Percentiles rank a stretch among this genome's conserved stretches.
Conservation (phyloP, 1,140 invertebrate species). For the Ditylenchus dipsaci region DNA sequence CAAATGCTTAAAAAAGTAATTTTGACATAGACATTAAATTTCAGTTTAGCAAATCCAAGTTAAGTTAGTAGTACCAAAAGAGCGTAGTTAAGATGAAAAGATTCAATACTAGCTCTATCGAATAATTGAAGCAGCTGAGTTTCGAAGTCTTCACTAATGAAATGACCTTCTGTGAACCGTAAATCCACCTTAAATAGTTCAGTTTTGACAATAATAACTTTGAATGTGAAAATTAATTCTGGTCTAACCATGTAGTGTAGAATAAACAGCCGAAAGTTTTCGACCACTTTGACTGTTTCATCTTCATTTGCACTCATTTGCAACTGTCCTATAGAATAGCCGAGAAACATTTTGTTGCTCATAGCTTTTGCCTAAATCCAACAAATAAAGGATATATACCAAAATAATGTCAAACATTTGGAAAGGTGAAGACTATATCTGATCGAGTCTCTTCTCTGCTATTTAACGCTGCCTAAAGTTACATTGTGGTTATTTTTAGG, state of each 20-base stretch:
- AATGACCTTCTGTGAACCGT: constrained; percentile 41
- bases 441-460: constrained; percentile 10
- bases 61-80: constrained; percentile 26
- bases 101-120: constrained; percentile 31
- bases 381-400: no score
- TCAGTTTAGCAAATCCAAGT: no score
- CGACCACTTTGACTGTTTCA: constrained; percentile 32
- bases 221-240: constrained; percentile 7
- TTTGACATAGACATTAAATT: no score
- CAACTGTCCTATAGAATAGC: constrained; percentile 46
- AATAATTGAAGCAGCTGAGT: constrained; percentile 40
- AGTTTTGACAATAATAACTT: no score
- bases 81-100: constrained; percentile 42
- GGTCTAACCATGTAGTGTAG: constrained; percentile 52
- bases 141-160: constrained; percentile 41
- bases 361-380: constrained; percentile 31
- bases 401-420: constrained; percentile 17
- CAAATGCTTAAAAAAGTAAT: no score
- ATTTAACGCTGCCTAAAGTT: background rate
- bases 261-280: constrained; percentile 45
- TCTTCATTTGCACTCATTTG: constrained; percentile 13
- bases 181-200: constrained; percentile 43
- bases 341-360: constrained; percentile 42
- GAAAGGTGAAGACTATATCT: constrained; percentile 43
- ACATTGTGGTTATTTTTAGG: no score